Evolutionary conservation across 1,140 invertebrate genomes (phyloP).

Genomic region (Dreissena rostriformis): DNA sequence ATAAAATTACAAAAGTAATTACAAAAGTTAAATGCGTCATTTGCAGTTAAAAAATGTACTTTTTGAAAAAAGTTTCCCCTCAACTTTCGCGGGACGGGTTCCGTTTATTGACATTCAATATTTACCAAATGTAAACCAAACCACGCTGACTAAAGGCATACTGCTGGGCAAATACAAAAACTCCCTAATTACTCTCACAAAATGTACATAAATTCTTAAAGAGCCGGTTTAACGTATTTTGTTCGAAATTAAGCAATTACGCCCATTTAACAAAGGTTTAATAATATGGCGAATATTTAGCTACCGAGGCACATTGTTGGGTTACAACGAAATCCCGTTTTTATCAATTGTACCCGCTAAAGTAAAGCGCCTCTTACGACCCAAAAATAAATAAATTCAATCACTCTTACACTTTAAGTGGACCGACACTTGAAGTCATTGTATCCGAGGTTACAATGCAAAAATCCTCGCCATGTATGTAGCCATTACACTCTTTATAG

Average conservation of each 20-base stretch:
- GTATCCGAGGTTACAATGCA: slow-evolving; percentile 6
- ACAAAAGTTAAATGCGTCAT: not conserved
- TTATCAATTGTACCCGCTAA: slow-evolving; percentile 34
- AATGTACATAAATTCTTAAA: slow-evolving; percentile 42
- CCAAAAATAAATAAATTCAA: slow-evolving; percentile 42
- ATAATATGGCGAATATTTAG: slow-evolving; percentile 18
- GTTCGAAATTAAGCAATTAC: slow-evolving; percentile 33
- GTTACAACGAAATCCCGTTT: slow-evolving; percentile 13
- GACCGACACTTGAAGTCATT: slow-evolving; percentile 1
- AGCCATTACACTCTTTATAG: slow-evolving; percentile 27
- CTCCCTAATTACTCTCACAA: slow-evolving; percentile 36
- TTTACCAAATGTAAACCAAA: slow-evolving; percentile 36
- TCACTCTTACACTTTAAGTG: slow-evolving; percentile 24
- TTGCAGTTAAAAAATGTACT: slow-evolving; percentile 1
- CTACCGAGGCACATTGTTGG: not conserved
- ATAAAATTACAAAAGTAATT: too few species aligned
- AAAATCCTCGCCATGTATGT: not conserved
- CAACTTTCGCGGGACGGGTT: not conserved
- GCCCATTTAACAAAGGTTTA: slow-evolving; percentile 33
- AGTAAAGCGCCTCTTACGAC: slow-evolving; percentile 9
- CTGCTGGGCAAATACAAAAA: slow-evolving; percentile 33
- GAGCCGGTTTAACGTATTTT: slow-evolving; percentile 21
- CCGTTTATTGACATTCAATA: slow-evolving; percentile 42
- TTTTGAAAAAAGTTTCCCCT: not conserved
- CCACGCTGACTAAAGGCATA: not conserved